Evolutionary conservation across 2,888 invertebrate genomes (phyloP), one percentile per base, ranked within the genome.

Genomic region (Lepidonotus clava): DNA sequence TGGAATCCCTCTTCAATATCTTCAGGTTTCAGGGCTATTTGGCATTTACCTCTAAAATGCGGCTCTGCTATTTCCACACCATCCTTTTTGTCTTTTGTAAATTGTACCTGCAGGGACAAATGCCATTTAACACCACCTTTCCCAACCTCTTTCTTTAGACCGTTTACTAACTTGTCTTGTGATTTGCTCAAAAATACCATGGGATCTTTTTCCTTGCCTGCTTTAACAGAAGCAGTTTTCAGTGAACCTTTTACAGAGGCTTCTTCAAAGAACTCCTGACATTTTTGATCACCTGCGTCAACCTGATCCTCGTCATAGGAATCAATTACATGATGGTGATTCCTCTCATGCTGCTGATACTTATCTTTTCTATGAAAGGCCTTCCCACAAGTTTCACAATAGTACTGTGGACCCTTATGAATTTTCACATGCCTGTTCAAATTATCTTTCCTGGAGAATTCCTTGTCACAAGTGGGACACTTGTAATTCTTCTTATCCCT

Each of bases 381-480:
- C n/a, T n/a, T n/a, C n/a, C n/a, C n/a, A n/a, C n/a, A n/a, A n/a
- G n/a, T n/a, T n/a, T n/a, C n/a, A n/a, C n/a, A n/a, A n/a, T n/a
- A n/a, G n/a, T n/a, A n/a, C n/a, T n/a, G n/a, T n/a, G n/a, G n/a
- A n/a, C n/a, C 51, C 51, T 11, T 24, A 28, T 41, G 46, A 6
- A 36, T 24, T n/a, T 80, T 80, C 40, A 38, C 21, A 24, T 80
- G 80, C n/a, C 41, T 80, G 11, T 80, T 38, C 5, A 38, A 41
- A 28, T 4, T 40, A 41, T 80, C 80, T 28, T 80, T 80, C 80
- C 80, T 80, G 14, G 40, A 4, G 40, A 80, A 80, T 38, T 41
- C 6, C 24, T 80, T 80, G 5, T 41, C 80, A 80, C 80, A 80
- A n/a, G 40, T 80, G 28, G 40, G 41, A 80, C 80, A 80, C 8